Conservation (phyloP, 2,888 invertebrate species). For the Lutraria lutraria region DNA sequence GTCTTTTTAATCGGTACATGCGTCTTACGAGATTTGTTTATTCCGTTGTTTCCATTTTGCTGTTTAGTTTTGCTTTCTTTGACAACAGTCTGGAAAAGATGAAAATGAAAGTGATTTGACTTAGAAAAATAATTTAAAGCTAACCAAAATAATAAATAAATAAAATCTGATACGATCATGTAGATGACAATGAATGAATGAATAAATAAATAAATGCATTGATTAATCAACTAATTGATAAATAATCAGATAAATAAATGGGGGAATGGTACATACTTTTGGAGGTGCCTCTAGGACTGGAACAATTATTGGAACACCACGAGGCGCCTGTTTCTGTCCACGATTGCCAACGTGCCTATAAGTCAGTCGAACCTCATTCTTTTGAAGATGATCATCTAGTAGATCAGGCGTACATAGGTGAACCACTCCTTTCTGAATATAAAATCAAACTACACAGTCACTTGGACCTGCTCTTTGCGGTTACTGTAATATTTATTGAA, state of each 20-base stretch:
- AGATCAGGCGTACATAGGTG: not conserved
- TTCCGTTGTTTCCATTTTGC: not conserved
- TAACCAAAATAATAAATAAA: no score
- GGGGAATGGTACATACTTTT: not conserved
- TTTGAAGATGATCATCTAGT: not conserved
- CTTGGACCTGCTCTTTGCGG: no score
- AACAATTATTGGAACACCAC: not conserved
- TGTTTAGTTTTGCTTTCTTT: not conserved
- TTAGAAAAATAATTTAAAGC: no score
- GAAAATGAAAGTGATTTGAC: no score
- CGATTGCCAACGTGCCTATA: not conserved
- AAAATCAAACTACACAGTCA: not conserved
- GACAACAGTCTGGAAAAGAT: slow-evolving; percentile 25
- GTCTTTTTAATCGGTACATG: not conserved
- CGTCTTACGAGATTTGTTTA: not conserved
- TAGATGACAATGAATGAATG: no score
- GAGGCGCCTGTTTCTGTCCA: not conserved
- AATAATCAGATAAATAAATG: no score
- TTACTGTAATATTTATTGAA: no score
- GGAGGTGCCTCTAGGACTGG: not conserved
- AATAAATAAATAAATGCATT: no score
- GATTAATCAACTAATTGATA: no score
- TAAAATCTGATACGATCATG: no score
- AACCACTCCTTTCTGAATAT: slow-evolving; percentile 6
- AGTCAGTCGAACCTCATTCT: not conserved